phyloP scores from a whole-genome alignment of 2,888 invertebrate species.

The Hedychridium roseum region DNA sequence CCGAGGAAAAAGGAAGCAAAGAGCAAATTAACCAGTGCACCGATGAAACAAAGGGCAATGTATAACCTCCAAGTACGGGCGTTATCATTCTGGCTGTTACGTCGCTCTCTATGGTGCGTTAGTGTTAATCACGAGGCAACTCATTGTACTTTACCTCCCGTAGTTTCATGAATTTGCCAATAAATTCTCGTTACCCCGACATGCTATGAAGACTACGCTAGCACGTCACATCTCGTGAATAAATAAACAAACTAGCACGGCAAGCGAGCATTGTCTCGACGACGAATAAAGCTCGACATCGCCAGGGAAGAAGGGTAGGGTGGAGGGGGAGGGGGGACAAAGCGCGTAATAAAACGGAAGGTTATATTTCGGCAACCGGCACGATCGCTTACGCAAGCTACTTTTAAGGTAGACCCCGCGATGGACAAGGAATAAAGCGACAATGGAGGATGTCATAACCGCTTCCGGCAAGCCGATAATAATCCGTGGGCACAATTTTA shows the following conservation, averaged over 20 bases:
- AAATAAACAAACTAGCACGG: neutral
- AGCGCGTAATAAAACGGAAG: neutral
- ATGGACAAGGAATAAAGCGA: no score
- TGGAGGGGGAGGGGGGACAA: neutral
- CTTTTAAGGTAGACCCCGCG: conserved; percentile 2
- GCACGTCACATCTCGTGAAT: conserved; percentile 10
- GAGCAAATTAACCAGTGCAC: no score
- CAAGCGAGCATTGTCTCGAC: neutral
- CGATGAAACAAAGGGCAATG: neutral
- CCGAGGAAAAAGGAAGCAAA: neutral
- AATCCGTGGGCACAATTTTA: no score
- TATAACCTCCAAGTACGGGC: neutral
- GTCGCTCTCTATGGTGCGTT: conserved; percentile 8
- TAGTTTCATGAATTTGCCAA: conserved; percentile 30
- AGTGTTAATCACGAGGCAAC: conserved; percentile 32
- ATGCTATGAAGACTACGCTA: conserved; percentile 1
- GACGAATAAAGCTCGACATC: neutral
- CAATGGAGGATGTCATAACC: conserved; percentile 40
- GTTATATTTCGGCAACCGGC: conserved; percentile 2
- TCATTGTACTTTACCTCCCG: conserved; percentile 34
- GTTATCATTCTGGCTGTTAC: neutral
- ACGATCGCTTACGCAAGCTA: conserved; percentile 21
- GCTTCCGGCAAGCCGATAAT: conserved; percentile 38
- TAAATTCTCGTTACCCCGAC: conserved; percentile 33
- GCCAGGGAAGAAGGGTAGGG: neutral